phyloP scores from a whole-genome alignment of 2,888 invertebrate species.

The Sesia apiformis region DNA sequence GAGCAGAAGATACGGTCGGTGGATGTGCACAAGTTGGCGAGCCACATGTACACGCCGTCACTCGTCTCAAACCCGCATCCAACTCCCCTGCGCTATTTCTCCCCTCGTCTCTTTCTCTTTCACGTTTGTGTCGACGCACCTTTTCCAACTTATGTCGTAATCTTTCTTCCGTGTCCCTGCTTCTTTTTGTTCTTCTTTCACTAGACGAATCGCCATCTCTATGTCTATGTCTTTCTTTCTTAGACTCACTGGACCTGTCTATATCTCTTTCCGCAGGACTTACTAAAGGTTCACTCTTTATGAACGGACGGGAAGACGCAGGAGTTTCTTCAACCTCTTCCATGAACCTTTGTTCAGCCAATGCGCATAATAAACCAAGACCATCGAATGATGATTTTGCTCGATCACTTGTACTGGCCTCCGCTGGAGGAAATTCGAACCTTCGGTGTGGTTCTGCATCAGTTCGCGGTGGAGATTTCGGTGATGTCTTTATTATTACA shows the following conservation, averaged over 20 bases:
- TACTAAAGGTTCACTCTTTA: conserved; percentile 49
- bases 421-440: conserved; percentile 49
- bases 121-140: conserved; percentile 57
- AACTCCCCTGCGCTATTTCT: conserved; percentile 46
- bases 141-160: conserved; percentile 61
- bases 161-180: conserved; percentile 54
- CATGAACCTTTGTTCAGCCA: conserved; percentile 88
- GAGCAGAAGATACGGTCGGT: conserved; percentile 58
- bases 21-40: conserved; percentile 36
- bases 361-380: conserved; percentile 84
- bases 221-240: conserved; percentile 53
- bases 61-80: conserved; percentile 54
- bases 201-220: conserved; percentile 53
- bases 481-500: conserved; percentile 61
- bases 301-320: conserved; percentile 41
- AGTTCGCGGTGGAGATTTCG: conserved; percentile 52
- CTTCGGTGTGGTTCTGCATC: conserved; percentile 49
- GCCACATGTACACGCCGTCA: conserved; percentile 54
- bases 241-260: conserved; percentile 28
- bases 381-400: conserved; percentile 73
- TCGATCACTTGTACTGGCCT: conserved; percentile 36
- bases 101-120: conserved; percentile 42
- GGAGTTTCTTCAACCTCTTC: conserved; percentile 77
- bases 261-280: conserved; percentile 40
- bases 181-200: conserved; percentile 51